Percentiles rank a stretch among this genome's conserved stretches.
Evolutionary conservation across 2,888 invertebrate species (phyloP).

Genomic region (Cerastis leucographa): DNA sequence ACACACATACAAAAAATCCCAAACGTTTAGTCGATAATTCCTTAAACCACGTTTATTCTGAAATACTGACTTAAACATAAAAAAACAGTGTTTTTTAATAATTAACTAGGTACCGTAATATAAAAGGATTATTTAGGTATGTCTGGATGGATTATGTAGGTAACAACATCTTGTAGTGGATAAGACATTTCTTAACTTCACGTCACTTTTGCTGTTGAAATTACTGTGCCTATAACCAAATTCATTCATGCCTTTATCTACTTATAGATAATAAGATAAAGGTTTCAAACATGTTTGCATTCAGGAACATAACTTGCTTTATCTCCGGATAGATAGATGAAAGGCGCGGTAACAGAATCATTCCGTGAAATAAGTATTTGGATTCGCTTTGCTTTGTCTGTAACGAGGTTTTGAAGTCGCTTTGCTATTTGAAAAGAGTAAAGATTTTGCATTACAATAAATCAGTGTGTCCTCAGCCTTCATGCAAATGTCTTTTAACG

Average conservation of each 20-base stretch:
- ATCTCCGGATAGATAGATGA: neutral
- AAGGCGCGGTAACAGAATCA: neutral
- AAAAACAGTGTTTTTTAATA: too few species aligned
- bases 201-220: neutral
- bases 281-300: neutral
- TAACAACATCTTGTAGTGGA: too few species aligned
- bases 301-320: neutral
- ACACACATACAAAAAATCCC: too few species aligned
- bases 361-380: constrained; percentile 18
- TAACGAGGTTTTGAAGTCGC: constrained; percentile 7
- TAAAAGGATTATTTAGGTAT: too few species aligned
- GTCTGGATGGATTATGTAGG: too few species aligned
- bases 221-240: constrained; percentile 1
- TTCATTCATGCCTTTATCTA: neutral
- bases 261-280: neutral
- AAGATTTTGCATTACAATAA: constrained; percentile 26
- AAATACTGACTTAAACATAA: too few species aligned
- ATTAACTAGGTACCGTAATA: too few species aligned
- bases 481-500: constrained; percentile 9
- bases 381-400: neutral
- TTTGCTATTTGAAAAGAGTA: neutral
- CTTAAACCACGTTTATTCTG: too few species aligned
- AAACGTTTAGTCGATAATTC: too few species aligned
- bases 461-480: constrained; percentile 18
- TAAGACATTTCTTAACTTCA: neutral